phyloP scores from a whole-genome alignment of 2,888 invertebrate species.

The Andrena hattorfiana region DNA sequence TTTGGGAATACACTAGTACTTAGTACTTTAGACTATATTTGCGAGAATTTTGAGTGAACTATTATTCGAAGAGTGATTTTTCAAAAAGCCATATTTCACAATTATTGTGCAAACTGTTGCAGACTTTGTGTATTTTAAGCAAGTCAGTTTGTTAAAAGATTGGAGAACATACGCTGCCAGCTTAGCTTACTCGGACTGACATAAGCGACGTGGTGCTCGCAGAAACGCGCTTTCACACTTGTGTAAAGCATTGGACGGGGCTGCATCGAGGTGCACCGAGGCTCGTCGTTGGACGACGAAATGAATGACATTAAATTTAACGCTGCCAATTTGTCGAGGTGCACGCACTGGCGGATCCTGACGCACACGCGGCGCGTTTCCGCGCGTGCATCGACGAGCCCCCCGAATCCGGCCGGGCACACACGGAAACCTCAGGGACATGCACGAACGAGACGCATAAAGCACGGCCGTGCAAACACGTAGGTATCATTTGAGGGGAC shows the following conservation, averaged over 20 bases:
- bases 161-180: too few species aligned
- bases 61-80: too few species aligned
- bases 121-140: too few species aligned
- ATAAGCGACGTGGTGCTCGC: background rate
- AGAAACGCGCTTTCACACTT: slow-evolving; percentile 41
- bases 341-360: slow-evolving; percentile 48
- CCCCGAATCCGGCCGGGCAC: background rate
- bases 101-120: too few species aligned
- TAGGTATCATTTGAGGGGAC: slow-evolving; percentile 78
- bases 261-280: slow-evolving; percentile 22
- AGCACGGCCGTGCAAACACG: slow-evolving; percentile 74
- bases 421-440: slow-evolving; percentile 36
- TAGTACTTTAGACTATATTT: too few species aligned
- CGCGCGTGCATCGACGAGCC: slow-evolving; percentile 33
- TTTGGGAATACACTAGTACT: background rate
- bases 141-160: too few species aligned
- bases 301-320: slow-evolving; percentile 82
- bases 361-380: slow-evolving; percentile 43
- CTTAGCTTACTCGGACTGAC: too few species aligned
- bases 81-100: too few species aligned
- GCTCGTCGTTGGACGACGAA: slow-evolving; percentile 55
- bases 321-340: slow-evolving; percentile 79
- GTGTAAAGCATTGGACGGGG: slow-evolving; percentile 53
- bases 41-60: too few species aligned
- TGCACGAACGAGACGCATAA: slow-evolving; percentile 45